Base-by-base conservation (phyloP, 2,888 invertebrate species). In the Drosophila mulleri region DNA sequence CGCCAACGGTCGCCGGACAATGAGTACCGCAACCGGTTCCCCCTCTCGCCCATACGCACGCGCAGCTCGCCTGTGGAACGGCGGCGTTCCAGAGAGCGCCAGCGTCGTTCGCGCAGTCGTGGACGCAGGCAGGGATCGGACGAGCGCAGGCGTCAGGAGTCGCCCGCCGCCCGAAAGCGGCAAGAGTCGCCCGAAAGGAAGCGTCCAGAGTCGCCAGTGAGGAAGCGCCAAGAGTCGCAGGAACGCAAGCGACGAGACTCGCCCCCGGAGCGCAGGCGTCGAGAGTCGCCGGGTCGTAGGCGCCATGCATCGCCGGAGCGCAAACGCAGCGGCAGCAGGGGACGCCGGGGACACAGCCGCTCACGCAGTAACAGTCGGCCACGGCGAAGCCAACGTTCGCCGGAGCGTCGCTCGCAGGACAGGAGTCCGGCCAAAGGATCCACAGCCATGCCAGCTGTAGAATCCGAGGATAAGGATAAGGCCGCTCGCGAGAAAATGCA, bases 401-500 rank as follows among this genome's bases (percentile, higher is more conserved):
- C 67, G 14, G 78, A 76, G 20, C 75, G 66, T 45, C 69, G 62
- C 16, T 77, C 67, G 29, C 78, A 37, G 5, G 74, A 78, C 18
- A 65, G 67, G 16, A 70, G 73, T 44, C 58, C 60, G 18, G 20
- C 67, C 4, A 78, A 75, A 52, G 57, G 58, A 7, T 78, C 80
- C 20, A 67, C 76, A 1, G 81, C 63, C 14, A 20, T 64, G 47
- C 44, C 77, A 35, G 67, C 64, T 7, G 75, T 54, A 5, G 82
- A 77, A 12, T 53, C 62, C 9, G 78, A 85, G 18, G 90, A 92
- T 11, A 90, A 89, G 57, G 92, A 92, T n/a, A 91, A 90, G n/a
- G 68, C 91, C 8, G 69, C 91, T 8, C 90, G 91, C 29, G 92
- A 93, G 68, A 93, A 93, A 76, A 92, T 92, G 92, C 87, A 93